Evolutionary conservation across 2,113 vertebrate genomes (phyloP).

Genomic region (Corvus moneduloides): DNA sequence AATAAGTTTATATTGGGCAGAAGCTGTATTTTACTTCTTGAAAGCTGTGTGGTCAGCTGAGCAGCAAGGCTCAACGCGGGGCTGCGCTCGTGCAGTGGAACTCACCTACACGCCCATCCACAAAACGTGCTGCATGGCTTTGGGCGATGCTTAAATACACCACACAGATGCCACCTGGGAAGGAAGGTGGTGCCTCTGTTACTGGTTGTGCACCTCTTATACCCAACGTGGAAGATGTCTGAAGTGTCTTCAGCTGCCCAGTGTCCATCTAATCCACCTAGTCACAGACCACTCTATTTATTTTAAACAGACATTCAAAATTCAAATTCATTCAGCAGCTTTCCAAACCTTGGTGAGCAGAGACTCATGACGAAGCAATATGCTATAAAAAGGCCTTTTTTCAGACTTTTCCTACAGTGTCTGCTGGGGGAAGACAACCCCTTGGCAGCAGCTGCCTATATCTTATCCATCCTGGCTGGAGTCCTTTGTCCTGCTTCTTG

Average conservation of each 20-base stretch:
- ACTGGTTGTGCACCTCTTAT: neutral
- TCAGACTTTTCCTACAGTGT: neutral
- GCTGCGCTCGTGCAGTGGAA: neutral
- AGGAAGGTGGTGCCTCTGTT: neutral
- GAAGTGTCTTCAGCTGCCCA: neutral
- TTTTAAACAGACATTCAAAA: neutral
- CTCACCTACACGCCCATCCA: neutral
- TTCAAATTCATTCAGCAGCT: neutral
- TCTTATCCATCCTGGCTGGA: neutral
- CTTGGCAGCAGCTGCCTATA: neutral
- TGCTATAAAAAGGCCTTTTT: neutral
- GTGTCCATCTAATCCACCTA: neutral
- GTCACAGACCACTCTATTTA: neutral
- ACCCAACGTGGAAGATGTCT: neutral
- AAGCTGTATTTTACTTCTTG: neutral
- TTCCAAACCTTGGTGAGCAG: neutral
- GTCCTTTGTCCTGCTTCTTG: neutral
- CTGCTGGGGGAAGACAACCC: neutral
- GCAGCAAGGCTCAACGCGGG: neutral
- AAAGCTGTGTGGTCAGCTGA: conserved; percentile 4
- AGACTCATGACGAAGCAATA: neutral
- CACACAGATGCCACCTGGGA: neutral
- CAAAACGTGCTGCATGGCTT: neutral
- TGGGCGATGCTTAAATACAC: neutral
- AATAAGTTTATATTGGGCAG: neutral